A percentile compares a stretch with the other conserved stretches of the same genome.
phyloP scores from a whole-genome alignment of 2,113 vertebrate species.

The Nothocercus julius region DNA sequence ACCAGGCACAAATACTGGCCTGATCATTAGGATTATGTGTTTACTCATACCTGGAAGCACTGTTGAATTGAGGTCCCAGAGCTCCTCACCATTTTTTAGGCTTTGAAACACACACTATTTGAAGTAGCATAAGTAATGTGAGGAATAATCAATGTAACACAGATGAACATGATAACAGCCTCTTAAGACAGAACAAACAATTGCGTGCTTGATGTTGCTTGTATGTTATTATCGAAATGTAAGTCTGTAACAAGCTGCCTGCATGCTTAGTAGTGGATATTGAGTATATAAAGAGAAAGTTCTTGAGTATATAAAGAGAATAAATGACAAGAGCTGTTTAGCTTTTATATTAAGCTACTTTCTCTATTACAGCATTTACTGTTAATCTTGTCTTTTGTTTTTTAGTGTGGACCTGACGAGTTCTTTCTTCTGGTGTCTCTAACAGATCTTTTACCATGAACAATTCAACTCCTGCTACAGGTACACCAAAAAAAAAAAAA shows the following conservation, averaged over 20 bases:
- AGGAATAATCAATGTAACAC: not conserved
- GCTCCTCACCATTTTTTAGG: not conserved
- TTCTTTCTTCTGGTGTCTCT: constrained; percentile 74
- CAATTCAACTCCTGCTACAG: constrained; percentile 77
- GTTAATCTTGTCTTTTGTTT: constrained; percentile 55
- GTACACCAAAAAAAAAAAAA: constrained; percentile 63
- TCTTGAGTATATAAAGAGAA: not conserved
- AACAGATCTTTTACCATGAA: constrained; percentile 81
- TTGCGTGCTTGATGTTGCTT: not conserved
- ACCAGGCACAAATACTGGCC: not conserved
- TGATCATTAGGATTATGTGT: not conserved
- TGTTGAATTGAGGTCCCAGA: not conserved
- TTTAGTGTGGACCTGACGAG: constrained; percentile 79
- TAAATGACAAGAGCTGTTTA: not conserved
- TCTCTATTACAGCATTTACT: constrained; percentile 9
- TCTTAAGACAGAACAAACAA: not conserved
- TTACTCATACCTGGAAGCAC: not conserved
- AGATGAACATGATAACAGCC: not conserved
- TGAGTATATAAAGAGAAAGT: not conserved
- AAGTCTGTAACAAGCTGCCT: not conserved
- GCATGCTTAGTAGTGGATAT: not conserved
- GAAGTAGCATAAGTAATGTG: not conserved
- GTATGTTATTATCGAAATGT: not conserved
- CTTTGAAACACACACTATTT: not conserved
- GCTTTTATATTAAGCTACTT: not conserved